Base-by-base conservation (phyloP, 2,113 vertebrate genomes). In the Heterocephalus glaber region DNA sequence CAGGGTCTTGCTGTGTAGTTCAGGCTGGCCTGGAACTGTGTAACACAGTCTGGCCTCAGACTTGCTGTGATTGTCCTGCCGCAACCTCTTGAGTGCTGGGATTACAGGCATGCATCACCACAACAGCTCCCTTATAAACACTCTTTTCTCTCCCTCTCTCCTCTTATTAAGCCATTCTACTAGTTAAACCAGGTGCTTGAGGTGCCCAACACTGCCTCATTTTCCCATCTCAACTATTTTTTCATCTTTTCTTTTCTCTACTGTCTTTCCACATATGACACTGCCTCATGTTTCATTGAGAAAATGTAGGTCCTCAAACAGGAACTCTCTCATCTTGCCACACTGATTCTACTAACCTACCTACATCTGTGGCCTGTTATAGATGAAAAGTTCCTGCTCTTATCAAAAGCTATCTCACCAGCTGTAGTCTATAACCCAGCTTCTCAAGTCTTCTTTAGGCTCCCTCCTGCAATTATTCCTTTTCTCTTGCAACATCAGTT, bases 141-240 rank as follows among this genome's bases (percentile, higher is more conserved):
- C 54, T 89, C 7, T 60, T 65, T 63, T 26, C 60, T 52, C 52
- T 49, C 61, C 56, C 54, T 17, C n/a, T 38, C 24, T n/a, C 41
- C 24, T 87, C 65, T 30, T 77, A 30, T 0, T 74, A 30, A 65
- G 49, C 82, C 41, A 65, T 47, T 92, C 76, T 63, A 52, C 41
- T 92, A 44, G 33, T 89, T 76, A 94, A 94, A 28, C 30, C 76
- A 92, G 65, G 65, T 76, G 35, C 28, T 41, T 52, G 26, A 85
- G 30, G 38, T 79, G 60, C 12, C 56, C 52, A 83, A 54, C 20
- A 44, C 24, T 90, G 28, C 28, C 38, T 96, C 13, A 13, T 86
- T 88, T 94, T 85, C 35, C 79, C 14, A 85, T 82, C 74, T 93
- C 89, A 84, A 79, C 28, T 58, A 56, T 77, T 90, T 83, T 81